Conservation (phyloP, 2,113 vertebrate genomes). For the Embiotoca jacksoni region DNA sequence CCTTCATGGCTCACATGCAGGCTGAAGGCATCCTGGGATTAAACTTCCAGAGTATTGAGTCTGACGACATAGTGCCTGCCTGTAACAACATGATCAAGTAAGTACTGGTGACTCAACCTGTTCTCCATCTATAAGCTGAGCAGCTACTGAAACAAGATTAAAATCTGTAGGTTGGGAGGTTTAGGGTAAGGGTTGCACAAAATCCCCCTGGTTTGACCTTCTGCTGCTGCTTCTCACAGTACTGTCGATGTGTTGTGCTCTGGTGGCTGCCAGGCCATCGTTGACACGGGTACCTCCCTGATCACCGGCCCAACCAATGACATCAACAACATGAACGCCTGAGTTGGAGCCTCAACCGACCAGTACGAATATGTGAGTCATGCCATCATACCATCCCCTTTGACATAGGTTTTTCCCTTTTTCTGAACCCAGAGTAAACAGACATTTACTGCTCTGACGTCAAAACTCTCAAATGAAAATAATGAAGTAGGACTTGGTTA, state of each 20-base stretch:
- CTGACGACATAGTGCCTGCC: constrained; percentile 69
- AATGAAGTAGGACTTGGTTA: constrained; percentile 32
- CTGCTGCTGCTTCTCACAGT: constrained; percentile 46
- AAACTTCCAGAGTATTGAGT: constrained; percentile 68
- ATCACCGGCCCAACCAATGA: constrained; percentile 75
- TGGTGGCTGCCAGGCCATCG: constrained; percentile 77
- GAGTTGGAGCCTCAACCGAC: constrained; percentile 67
- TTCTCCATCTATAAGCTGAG: constrained; percentile 78
- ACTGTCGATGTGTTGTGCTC: constrained; percentile 75
- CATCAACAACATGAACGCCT: constrained; percentile 74
- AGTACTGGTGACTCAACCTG: constrained; percentile 56
- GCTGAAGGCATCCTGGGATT: constrained; percentile 78
- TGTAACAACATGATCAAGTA: constrained; percentile 75
- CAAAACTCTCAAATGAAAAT: constrained; percentile 64
- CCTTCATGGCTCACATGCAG: constrained; percentile 62
- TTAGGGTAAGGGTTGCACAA: too few relatives aligned
- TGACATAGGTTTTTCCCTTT: constrained; percentile 45
- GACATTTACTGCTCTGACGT: constrained; percentile 53
- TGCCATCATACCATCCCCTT: constrained; percentile 1
- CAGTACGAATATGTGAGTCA: constrained; percentile 77
- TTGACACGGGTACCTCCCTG: constrained; percentile 80
- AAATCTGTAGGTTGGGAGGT: not conserved
- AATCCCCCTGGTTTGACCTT: not conserved
- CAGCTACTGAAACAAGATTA: constrained; percentile 46
- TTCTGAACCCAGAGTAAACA: constrained; percentile 60